phyloP scores from a whole-genome alignment of 2,797 vertebrate species.

The Malurus splendens region DNA sequence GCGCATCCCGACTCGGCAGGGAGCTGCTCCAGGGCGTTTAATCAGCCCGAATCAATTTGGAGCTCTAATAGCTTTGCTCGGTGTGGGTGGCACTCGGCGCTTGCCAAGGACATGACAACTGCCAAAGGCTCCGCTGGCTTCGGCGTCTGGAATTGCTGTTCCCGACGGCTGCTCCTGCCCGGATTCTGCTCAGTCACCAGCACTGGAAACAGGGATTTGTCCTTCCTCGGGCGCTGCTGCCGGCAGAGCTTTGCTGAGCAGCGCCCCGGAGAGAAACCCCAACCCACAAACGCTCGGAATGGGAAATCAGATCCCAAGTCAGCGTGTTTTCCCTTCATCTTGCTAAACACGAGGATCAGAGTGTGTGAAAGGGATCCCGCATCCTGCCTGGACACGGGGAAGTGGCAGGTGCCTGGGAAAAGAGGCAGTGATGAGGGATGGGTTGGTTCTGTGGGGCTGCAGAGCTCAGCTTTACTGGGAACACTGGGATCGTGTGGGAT shows the following conservation, averaged over 20 bases:
- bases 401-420: neutral
- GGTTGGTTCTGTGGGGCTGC: neutral
- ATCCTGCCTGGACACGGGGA: rapidly evolving
- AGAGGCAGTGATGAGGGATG: neutral
- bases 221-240: neutral
- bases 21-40: neutral
- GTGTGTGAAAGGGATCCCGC: neutral
- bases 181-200: rapidly evolving
- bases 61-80: neutral
- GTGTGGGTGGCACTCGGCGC: neutral
- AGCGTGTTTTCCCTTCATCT: neutral
- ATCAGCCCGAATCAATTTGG: neutral
- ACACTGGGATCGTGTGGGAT: rapidly evolving
- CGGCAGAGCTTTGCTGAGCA: neutral
- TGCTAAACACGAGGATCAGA: rapidly evolving
- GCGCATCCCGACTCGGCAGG: neutral
- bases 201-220: neutral
- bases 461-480: neutral
- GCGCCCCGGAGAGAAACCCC: neutral
- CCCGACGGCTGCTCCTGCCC: neutral
- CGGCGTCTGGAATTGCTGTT: neutral
- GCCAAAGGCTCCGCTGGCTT: neutral
- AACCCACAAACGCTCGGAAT: rapidly evolving
- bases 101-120: neutral
- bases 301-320: neutral